Evolutionary conservation across 2,888 invertebrate genomes (phyloP), one percentile per base, ranked within the genome.

Genomic region (Ormyrus pomaceus): DNA sequence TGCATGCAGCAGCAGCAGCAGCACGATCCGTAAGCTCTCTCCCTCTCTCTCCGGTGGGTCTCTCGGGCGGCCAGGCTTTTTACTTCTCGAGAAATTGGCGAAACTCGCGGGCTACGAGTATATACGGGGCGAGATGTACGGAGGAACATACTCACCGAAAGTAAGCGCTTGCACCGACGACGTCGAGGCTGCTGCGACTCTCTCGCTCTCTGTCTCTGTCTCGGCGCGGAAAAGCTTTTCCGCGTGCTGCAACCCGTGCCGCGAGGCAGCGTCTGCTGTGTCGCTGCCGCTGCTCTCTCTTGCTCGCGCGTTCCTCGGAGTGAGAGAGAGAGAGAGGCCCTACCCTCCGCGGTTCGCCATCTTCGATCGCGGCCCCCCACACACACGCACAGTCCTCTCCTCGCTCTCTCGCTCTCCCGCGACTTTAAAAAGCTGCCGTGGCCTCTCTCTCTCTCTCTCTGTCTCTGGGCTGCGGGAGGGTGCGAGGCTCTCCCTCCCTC

Each of bases 301-400:
- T 34, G 34, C 34, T 34, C 34, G 34, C 34, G 34, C 34, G 13
- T 58, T 19, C n/a, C 48, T 3, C 50, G 11, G 45, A n/a, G n/a
- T 11, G 34, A 56, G 34, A 34, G 34, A 34, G 34, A 34, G 34
- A 2, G 34, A 34, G 59, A 58, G 46, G 48, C 56, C 61, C 69
- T 74, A 79, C 74, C 79, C 69, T 74, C 48, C 46, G n/a, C 50
- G 45, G 13, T 68, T 74, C 74, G 76, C 76, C 80, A 76, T 76
- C 71, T 76, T 70, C 75, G 75, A 76, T 76, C 71, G 70, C n/a
- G 58, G n/a, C 34, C 56, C 8, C 64, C 34, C 46, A 34, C 10
- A 56, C 56, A 19, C 55, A 48, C 56, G 19, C 56, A 34, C 34
- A 34, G 45, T 55, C 13, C 73, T 56, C 34, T 46, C 70, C 70